Evolutionary conservation across 1,140 invertebrate genomes (phyloP), one percentile per base, ranked within the genome.

Genomic region (Drosophila bifasciata): DNA sequence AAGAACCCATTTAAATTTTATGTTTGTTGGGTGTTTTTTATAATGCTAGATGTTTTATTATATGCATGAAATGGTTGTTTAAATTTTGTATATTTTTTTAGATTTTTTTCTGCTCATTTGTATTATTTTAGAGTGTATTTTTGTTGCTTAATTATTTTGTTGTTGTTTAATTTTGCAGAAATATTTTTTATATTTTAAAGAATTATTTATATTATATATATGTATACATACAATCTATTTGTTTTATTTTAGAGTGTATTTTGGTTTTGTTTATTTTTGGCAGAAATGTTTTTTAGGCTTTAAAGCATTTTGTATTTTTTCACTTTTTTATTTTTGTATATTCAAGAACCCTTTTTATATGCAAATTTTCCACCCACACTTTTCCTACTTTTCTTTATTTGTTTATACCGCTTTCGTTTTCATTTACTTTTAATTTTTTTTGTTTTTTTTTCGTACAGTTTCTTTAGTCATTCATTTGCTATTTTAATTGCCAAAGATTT

Each of bases 401-500:
- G 25, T 6, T 13, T 5, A 6, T 28, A 39, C 19, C 9, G 17
- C 5, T 23, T 17, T 49, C 28, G 19, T 41, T 63, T 63, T 28
- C 32, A 49, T 16, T 50, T 13, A 28, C 39, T 69, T 49, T n/a
- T 25, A n/a, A 56, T 59, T 69, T 25, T 11, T 19, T 50, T 45
- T 59, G n/a, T 40, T 25, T 3, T 5, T 39, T 23, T 51, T 21
- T 28, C 45, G 58, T 44, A 15, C 40, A 59, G 40, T 32, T 40
- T 32, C 36, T 17, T 59, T 49, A 60, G 21, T 59, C 46, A 43
- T 70, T 40, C 25, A 5, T 68, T 71, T 28, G 53, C 40, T 52
- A 52, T 66, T 55, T 72, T 62, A 72, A 72, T 72, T 61, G 63
- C 58, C 45, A 40, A 43, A 59, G 15, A 66, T 44, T 39, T 39